These are phyloP conservation scores for Orestias chungarensis DNA, from an alignment of 2,797 vertebrate species.

Conservation along the genomic window DNA sequence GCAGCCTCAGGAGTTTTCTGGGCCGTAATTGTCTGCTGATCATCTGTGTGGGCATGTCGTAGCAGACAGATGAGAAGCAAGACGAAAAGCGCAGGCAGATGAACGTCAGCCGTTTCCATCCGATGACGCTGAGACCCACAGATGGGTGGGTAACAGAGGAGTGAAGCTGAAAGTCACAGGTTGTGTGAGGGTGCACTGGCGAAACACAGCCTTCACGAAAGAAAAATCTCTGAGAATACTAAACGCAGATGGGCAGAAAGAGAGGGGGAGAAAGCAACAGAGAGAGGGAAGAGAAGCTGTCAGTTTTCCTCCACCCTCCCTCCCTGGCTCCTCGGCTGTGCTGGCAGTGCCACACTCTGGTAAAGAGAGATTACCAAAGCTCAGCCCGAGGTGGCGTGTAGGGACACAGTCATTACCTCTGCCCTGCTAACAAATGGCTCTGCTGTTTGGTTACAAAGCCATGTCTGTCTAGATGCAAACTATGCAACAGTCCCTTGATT, in stretches of 20 bases:
- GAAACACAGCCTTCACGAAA: conserved; percentile 52
- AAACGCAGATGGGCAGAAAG: conserved; percentile 72
- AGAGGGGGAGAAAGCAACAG: conserved; percentile 58
- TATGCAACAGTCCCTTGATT: conserved; percentile 50
- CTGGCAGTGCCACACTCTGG: conserved; percentile 68
- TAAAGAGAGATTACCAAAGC: conserved; percentile 75
- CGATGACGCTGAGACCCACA: conserved; percentile 16
- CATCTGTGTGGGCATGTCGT: conserved; percentile 73
- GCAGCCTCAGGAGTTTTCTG: conserved; percentile 58
- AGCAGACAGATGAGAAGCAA: conserved; percentile 49
- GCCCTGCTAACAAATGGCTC: conserved; percentile 64
- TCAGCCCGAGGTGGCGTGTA: conserved; percentile 72
- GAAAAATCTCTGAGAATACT: conserved; percentile 55
- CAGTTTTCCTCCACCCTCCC: conserved; percentile 36
- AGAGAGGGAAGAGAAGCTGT: conserved; percentile 66
- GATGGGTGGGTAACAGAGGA: conserved; percentile 40
- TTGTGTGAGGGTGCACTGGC: conserved; percentile 55
- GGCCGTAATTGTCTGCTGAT: conserved; percentile 73
- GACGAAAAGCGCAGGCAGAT: conserved; percentile 33
- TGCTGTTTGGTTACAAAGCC: conserved; percentile 46
- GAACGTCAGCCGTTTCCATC: conserved; percentile 32
- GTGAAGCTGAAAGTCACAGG: conserved; percentile 59
- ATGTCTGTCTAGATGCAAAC: conserved; percentile 26
- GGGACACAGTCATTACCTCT: conserved; percentile 75
- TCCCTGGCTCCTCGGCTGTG: conserved; percentile 54